phyloP scores from a whole-genome alignment of 2,113 vertebrate genomes.

The Cryptoleucopteryx plumbea region DNA sequence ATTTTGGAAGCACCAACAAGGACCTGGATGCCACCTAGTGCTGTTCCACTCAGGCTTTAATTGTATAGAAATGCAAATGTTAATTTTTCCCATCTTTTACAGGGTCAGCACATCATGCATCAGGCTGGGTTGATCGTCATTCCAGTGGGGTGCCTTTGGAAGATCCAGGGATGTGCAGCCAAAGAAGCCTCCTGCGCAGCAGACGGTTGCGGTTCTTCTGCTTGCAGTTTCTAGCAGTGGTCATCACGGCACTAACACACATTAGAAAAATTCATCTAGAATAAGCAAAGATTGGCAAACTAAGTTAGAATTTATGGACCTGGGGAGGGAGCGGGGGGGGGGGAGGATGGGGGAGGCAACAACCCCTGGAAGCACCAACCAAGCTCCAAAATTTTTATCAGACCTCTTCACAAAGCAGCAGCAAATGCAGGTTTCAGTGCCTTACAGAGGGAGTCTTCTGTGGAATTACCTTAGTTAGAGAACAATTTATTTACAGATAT shows the following conservation, averaged over 20 bases:
- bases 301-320: not conserved
- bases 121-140: not conserved
- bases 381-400: not conserved
- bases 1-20: not conserved
- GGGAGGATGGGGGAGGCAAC: rapidly evolving
- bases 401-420: not conserved
- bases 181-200: not conserved
- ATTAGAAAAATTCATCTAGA: not conserved
- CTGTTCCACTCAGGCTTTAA: not conserved
- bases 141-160: not conserved
- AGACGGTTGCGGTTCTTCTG: not conserved
- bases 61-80: not conserved
- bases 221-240: not conserved
- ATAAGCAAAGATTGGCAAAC: not conserved
- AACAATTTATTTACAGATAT: not conserved
- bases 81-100: not conserved
- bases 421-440: not conserved
- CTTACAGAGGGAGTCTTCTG: not conserved
- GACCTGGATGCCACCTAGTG: not conserved
- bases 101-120: not conserved
- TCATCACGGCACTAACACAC: not conserved
- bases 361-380: not conserved
- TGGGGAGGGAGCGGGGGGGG: too few species aligned
- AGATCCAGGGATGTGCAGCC: not conserved
- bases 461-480: not conserved